These are phyloP conservation scores for Aleiodes leptofemur DNA, from an alignment of 2,888 invertebrate genomes.

Conservation along the genomic window DNA sequence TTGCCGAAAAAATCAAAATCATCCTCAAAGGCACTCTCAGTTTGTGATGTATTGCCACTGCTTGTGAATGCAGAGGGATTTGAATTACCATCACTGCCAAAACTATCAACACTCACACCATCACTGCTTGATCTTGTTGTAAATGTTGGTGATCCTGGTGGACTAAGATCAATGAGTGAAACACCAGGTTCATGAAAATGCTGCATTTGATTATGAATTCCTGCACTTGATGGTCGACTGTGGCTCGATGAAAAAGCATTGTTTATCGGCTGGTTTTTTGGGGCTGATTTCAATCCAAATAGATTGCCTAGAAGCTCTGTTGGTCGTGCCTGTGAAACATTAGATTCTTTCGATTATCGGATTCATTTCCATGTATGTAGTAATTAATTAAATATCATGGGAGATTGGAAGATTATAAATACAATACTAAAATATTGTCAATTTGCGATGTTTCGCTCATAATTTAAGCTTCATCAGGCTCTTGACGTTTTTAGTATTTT, in stretches of 20 bases:
- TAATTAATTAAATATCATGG: too few species aligned
- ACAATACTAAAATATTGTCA: too few species aligned
- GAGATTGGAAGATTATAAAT: too few species aligned
- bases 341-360: background rate
- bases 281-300: conserved; percentile 61
- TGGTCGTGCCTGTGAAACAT: conserved; percentile 63
- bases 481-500: too few species aligned
- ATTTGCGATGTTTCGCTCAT: too few species aligned
- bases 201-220: conserved; percentile 50
- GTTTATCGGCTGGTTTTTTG: conserved; percentile 45
- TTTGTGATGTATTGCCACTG: conserved; percentile 83
- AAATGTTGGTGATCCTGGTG: conserved; percentile 85
- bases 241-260: conserved; percentile 50
- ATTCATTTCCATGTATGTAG: too few species aligned
- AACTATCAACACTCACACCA: conserved; percentile 85
- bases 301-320: conserved; percentile 69
- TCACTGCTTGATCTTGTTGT: conserved; percentile 86
- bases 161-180: conserved; percentile 84
- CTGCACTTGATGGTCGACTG: conserved; percentile 46
- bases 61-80: conserved; percentile 77
- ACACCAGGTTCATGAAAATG: conserved; percentile 60
- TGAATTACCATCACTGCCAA: conserved; percentile 84
- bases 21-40: conserved; percentile 89
- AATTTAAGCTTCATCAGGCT: too few species aligned
- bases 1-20: conserved; percentile 84